These are phyloP conservation scores for Watsonalla binaria DNA, from an alignment of 2,888 invertebrate species.

Conservation along the genomic window DNA sequence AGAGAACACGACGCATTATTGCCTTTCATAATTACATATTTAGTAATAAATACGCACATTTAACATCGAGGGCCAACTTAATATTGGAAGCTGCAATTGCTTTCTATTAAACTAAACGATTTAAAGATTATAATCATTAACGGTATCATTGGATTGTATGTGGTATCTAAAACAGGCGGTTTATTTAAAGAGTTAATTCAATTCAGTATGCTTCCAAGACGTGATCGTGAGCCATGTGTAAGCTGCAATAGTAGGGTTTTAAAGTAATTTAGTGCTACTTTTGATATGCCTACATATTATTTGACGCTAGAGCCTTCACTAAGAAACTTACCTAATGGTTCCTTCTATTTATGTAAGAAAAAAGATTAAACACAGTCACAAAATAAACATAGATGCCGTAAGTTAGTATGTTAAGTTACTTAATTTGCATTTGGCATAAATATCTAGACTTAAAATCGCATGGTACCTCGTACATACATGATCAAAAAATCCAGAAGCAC, in stretches of 20 bases:
- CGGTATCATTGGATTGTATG: conserved; percentile 17
- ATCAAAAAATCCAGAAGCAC: too few relatives aligned
- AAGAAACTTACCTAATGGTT: too few relatives aligned
- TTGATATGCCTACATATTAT: neutral
- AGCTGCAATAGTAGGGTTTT: neutral
- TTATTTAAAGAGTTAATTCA: conserved; percentile 31
- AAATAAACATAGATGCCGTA: too few relatives aligned
- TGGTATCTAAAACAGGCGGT: neutral
- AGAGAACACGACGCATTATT: conserved; percentile 55
- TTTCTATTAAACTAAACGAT: conserved; percentile 23
- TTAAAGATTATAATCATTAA: conserved; percentile 24
- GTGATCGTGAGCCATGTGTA: neutral
- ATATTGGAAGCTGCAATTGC: conserved; percentile 25
- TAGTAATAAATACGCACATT: conserved; percentile 38
- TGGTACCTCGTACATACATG: too few relatives aligned
- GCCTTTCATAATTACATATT: conserved; percentile 41
- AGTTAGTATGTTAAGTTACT: too few relatives aligned
- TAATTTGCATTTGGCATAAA: too few relatives aligned
- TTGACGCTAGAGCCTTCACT: too few relatives aligned
- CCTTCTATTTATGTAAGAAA: too few relatives aligned
- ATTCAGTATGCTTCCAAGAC: conserved; percentile 32
- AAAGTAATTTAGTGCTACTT: neutral
- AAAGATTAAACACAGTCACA: too few relatives aligned
- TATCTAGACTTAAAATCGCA: too few relatives aligned
- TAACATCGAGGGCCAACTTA: conserved; percentile 28